A percentile compares a stretch with the other conserved stretches of the same genome.
Evolutionary conservation across 2,797 vertebrate genomes (phyloP).

Genomic region (Oreonectes daqikongensis): DNA sequence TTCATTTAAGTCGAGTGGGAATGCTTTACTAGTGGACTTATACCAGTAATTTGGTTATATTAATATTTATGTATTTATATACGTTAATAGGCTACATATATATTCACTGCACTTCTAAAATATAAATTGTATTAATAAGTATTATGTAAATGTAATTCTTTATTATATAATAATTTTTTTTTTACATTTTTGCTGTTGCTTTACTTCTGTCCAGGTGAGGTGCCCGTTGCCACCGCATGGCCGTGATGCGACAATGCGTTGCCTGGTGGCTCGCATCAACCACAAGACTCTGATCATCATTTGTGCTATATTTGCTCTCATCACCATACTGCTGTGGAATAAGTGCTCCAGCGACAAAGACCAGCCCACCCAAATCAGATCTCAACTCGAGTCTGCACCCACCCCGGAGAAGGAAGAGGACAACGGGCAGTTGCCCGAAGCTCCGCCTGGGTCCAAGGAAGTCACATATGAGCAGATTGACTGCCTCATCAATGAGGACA

Average conservation of each 20-base stretch:
- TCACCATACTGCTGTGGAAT: constrained; percentile 83
- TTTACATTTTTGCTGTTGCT: neutral
- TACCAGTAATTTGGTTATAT: too few species aligned
- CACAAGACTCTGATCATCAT: constrained; percentile 85
- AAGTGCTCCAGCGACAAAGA: constrained; percentile 76
- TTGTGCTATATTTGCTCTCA: constrained; percentile 79
- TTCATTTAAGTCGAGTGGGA: too few species aligned
- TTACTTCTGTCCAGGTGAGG: neutral
- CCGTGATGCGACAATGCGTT: constrained; percentile 85
- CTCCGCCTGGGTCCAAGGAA: constrained; percentile 74
- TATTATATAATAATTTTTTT: too few species aligned
- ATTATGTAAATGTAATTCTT: too few species aligned
- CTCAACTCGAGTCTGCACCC: constrained; percentile 48
- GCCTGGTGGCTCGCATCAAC: constrained; percentile 85
- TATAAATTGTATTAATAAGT: too few species aligned
- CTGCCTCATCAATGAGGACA: constrained; percentile 86
- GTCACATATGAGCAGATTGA: constrained; percentile 84
- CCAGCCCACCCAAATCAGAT: constrained; percentile 60
- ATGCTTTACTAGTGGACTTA: too few species aligned
- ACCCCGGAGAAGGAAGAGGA: constrained; percentile 62
- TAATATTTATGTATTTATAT: too few species aligned
- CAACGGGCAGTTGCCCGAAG: constrained; percentile 69
- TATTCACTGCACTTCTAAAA: too few species aligned
- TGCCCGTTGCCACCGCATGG: constrained; percentile 41
- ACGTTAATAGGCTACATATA: too few species aligned